Conservation (phyloP, 2,113 vertebrate genomes). For the Gopherus flavomarginatus region DNA sequence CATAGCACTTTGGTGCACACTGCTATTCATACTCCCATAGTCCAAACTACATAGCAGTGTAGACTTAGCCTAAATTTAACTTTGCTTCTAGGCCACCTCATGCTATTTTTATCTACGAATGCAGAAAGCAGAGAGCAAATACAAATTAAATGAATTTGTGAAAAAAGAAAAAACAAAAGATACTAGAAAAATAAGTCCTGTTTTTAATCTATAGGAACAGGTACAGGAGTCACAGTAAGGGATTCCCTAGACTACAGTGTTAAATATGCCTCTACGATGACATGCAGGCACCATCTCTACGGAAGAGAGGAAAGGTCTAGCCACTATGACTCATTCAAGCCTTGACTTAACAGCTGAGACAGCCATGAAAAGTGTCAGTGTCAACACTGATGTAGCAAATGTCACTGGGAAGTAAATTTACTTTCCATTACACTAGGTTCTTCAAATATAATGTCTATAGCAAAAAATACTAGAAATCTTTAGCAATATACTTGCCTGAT, state of each 20-base stretch:
- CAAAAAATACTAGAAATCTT: background rate
- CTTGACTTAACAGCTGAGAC: background rate
- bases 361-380: background rate
- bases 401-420: background rate
- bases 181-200: rapidly evolving
- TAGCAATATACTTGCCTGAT: background rate
- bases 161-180: background rate
- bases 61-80: background rate
- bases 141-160: background rate
- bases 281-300: rapidly evolving
- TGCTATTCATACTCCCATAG: background rate
- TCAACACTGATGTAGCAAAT: background rate
- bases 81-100: background rate
- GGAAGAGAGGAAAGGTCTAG: background rate
- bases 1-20: background rate
- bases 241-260: background rate
- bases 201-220: rapidly evolving
- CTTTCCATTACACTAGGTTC: background rate
- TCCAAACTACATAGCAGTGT: background rate
- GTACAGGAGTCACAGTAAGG: background rate
- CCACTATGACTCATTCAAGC: background rate
- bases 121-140: background rate
- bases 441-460: background rate
- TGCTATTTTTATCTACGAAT: background rate
- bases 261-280: background rate